Conservation (phyloP, 2,113 vertebrate genomes). For the Alexandromys fortis region DNA sequence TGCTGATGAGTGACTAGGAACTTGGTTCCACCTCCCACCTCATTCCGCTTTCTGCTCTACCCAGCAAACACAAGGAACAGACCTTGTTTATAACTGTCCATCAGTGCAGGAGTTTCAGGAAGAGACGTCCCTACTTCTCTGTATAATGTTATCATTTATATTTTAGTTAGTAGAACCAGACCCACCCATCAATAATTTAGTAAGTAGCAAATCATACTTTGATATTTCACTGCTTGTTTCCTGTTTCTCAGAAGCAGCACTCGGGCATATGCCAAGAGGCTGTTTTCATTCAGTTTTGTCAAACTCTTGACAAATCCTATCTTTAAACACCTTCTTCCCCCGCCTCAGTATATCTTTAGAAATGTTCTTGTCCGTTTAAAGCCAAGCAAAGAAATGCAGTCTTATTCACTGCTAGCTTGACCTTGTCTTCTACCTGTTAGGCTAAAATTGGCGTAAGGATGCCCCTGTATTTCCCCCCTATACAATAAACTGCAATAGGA, state of each 20-base stretch:
- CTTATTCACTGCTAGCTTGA: background rate
- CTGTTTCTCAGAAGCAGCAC: background rate
- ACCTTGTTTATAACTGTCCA: background rate
- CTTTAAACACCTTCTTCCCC: background rate
- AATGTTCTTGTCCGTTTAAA: background rate
- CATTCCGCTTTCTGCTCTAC: background rate
- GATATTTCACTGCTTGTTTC: background rate
- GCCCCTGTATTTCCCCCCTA: background rate
- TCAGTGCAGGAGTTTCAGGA: background rate
- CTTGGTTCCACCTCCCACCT: background rate
- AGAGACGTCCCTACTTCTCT: background rate
- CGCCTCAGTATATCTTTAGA: background rate
- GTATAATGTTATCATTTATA: background rate
- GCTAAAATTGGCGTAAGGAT: background rate
- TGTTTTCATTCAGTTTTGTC: background rate
- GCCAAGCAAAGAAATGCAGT: background rate
- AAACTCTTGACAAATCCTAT: background rate
- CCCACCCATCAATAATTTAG: background rate
- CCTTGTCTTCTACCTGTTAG: background rate
- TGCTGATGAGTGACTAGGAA: background rate
- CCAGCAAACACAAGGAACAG: background rate
- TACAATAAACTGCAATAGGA: background rate
- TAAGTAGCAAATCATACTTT: conserved; percentile 24
- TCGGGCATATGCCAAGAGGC: background rate
- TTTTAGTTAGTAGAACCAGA: background rate